Conservation (phyloP, 2,113 vertebrate species). For the Bungarus multicinctus region DNA sequence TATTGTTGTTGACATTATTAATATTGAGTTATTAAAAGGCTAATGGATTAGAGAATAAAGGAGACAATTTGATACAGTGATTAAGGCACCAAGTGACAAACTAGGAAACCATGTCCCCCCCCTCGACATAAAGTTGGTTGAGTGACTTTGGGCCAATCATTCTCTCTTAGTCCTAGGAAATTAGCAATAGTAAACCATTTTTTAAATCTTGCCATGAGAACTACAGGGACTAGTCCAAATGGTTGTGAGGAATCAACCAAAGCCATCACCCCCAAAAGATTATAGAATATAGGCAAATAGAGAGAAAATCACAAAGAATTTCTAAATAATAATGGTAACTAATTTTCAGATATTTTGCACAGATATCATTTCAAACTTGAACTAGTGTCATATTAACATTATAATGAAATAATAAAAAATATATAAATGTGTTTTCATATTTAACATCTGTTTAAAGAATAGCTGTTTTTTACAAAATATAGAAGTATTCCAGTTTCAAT, state of each 20-base stretch:
- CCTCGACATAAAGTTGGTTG: background rate
- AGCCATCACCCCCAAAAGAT: background rate
- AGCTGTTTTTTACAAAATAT: background rate
- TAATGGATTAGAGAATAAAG: constrained; percentile 13
- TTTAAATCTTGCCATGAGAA: background rate
- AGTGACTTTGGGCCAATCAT: background rate
- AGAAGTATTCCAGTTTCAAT: background rate
- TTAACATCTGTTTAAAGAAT: background rate
- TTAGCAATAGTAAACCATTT: background rate
- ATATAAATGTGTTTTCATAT: constrained; percentile 16
- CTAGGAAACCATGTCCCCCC: background rate
- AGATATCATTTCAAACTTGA: background rate
- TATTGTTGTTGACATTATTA: background rate
- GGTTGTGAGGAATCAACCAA: background rate
- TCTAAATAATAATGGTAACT: background rate
- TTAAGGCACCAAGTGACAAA: background rate
- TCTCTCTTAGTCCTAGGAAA: background rate
- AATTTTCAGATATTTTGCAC: constrained; percentile 9
- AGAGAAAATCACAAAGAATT: background rate
- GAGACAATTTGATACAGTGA: background rate
- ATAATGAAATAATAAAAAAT: background rate
- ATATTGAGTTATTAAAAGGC: background rate
- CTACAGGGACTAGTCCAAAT: background rate
- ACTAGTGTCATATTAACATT: background rate
- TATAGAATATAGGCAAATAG: background rate